Evolutionary conservation across 2,797 vertebrate species (phyloP).

Genomic region (Lacerta viridis): DNA sequence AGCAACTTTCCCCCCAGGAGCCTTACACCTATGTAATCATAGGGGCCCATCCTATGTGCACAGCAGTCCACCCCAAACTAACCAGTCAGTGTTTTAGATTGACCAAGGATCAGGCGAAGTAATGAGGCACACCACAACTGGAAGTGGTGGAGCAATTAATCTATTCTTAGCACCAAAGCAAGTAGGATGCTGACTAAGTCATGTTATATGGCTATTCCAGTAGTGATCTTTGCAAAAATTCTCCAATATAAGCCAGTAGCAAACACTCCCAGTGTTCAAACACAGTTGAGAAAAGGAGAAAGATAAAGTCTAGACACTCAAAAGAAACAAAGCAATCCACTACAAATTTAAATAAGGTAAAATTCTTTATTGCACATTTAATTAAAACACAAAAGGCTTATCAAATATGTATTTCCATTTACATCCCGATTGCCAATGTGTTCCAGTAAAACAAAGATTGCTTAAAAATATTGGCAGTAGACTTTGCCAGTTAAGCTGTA

Average conservation of each 20-base stretch:
- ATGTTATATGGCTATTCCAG: not conserved
- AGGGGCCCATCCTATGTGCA: too few species aligned
- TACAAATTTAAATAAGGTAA: conserved; percentile 74
- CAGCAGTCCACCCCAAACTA: not conserved
- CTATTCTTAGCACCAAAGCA: not conserved
- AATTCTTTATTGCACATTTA: conserved; percentile 84
- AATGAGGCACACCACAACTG: not conserved
- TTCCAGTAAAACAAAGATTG: conserved; percentile 14
- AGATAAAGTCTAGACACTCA: not conserved
- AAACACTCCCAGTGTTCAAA: not conserved
- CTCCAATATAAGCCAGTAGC: too few species aligned
- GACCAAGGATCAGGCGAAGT: not conserved
- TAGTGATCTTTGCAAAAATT: not conserved
- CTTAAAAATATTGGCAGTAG: conserved; percentile 38
- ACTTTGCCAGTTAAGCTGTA: not conserved
- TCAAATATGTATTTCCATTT: conserved; percentile 46
- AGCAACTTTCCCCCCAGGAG: not conserved
- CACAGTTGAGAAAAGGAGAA: not conserved
- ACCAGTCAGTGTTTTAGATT: not conserved
- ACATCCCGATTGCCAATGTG: conserved; percentile 31
- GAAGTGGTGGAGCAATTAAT: not conserved
- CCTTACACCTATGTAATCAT: too few species aligned
- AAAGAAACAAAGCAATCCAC: not conserved
- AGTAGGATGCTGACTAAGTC: not conserved
- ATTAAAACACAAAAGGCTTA: conserved; percentile 76